A percentile compares a stretch with the other conserved stretches of the same genome.
These are phyloP conservation scores for Scleropages formosus DNA, from an alignment of 2,797 vertebrate species.

Conservation along the genomic window DNA sequence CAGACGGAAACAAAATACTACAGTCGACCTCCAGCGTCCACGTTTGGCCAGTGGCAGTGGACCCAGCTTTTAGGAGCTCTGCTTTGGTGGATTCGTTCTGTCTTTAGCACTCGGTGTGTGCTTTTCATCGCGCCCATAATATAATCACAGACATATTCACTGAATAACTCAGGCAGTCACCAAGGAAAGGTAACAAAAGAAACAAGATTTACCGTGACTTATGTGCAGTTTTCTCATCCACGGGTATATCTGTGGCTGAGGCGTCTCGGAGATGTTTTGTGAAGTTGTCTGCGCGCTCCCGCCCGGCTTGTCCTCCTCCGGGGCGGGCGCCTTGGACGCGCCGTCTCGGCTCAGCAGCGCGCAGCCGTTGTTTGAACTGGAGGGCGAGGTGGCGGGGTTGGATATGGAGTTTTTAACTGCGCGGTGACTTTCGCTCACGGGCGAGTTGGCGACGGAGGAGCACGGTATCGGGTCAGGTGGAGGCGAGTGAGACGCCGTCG, in stretches of 20 bases:
- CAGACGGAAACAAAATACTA: neutral
- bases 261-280: conserved; percentile 80
- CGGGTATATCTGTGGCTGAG: conserved; percentile 96
- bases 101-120: conserved; percentile 3
- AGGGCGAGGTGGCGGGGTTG: conserved; percentile 77
- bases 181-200: conserved; percentile 17
- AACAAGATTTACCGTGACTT: conserved; percentile 87
- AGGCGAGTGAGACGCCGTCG: conserved; percentile 75
- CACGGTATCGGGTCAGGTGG: conserved; percentile 89
- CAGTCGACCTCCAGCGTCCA: neutral
- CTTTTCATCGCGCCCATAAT: neutral
- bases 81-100: conserved; percentile 13
- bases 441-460: conserved; percentile 81
- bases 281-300: conserved; percentile 86
- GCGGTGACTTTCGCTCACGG: conserved; percentile 80
- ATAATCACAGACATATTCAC: neutral
- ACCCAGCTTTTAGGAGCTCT: neutral
- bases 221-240: conserved; percentile 99
- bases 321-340: conserved; percentile 82
- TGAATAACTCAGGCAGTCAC: neutral
- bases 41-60: conserved; percentile 12
- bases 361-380: conserved; percentile 66
- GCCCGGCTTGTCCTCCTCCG: conserved; percentile 86
- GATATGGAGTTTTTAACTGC: conserved; percentile 85
- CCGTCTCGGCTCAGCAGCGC: conserved; percentile 84